These are phyloP conservation scores for Callimorpha dominula DNA, from an alignment of 2,888 invertebrate genomes.

Conservation along the genomic window DNA sequence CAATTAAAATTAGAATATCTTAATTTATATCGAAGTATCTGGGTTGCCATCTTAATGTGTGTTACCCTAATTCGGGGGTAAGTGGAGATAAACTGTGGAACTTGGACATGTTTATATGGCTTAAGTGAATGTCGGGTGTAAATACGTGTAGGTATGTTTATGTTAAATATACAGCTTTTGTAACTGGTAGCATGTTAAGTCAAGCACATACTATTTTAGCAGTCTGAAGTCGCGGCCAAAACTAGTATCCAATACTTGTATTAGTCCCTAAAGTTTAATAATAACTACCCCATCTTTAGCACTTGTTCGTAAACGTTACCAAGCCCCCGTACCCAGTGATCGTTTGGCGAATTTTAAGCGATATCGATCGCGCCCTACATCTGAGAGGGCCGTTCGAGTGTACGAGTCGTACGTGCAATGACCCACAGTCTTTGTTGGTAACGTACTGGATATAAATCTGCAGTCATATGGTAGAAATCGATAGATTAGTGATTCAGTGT, in stretches of 20 bases:
- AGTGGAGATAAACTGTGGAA: conserved; percentile 74
- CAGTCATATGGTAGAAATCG: conserved; percentile 47
- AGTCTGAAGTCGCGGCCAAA: background rate
- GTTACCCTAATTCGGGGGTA: conserved; percentile 84
- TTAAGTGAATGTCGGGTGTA: conserved; percentile 76
- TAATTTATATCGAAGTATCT: conserved; percentile 89
- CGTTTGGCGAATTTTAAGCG: conserved; percentile 79
- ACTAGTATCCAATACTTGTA: no score
- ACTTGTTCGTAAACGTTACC: conserved; percentile 2
- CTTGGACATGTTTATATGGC: conserved; percentile 81
- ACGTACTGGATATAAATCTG: conserved; percentile 57
- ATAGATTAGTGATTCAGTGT: conserved; percentile 21
- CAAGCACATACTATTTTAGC: no score
- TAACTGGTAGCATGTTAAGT: no score
- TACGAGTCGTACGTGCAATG: conserved; percentile 53
- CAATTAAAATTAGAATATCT: conserved; percentile 90
- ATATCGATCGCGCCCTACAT: conserved; percentile 81
- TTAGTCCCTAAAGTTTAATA: background rate
- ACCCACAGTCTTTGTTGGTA: conserved; percentile 56
- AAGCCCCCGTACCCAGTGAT: conserved; percentile 58
- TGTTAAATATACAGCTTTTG: conserved; percentile 1
- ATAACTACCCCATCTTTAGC: conserved; percentile 15
- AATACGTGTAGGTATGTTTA: conserved; percentile 33
- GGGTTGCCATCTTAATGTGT: conserved; percentile 86
- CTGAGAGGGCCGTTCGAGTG: conserved; percentile 26